A percentile compares a stretch with the other conserved stretches of the same genome.
Conservation (phyloP, 2,113 vertebrate genomes). For the Mellivora capensis region DNA sequence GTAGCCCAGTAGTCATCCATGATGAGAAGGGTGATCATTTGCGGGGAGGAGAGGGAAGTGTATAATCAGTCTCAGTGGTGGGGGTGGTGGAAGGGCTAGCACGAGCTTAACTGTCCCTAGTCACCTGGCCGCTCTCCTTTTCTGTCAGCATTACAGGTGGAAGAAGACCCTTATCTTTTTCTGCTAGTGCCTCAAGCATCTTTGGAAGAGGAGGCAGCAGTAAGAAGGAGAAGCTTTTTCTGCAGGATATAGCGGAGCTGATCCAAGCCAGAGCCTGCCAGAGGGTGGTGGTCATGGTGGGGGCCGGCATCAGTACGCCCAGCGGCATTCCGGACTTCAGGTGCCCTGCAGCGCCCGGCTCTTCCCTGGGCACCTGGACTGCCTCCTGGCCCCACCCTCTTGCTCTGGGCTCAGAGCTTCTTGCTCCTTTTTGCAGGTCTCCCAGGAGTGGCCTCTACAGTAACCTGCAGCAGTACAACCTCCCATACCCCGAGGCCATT, state of each 20-base stretch:
- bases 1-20: background rate
- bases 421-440: conserved; percentile 82
- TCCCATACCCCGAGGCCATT: conserved; percentile 96
- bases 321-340: conserved; percentile 97
- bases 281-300: conserved; percentile 92
- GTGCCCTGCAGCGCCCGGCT: conserved; percentile 65
- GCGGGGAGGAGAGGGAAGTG: background rate
- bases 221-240: conserved; percentile 71
- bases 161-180: conserved; percentile 28
- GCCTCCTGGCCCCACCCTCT: accelerated
- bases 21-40: background rate
- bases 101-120: background rate
- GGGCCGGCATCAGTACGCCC: conserved; percentile 95
- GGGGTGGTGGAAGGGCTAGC: background rate
- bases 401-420: background rate
- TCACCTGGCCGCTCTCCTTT: background rate
- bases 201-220: conserved; percentile 55
- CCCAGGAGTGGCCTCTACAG: conserved; percentile 92
- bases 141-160: conserved; percentile 58
- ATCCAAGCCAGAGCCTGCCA: conserved; percentile 80
- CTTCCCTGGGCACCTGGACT: accelerated
- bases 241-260: conserved; percentile 83
- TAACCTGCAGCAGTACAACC: conserved; percentile 89
- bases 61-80: accelerated
- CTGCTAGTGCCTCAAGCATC: background rate